A percentile compares a stretch with the other conserved stretches of the same genome.
Conservation (phyloP, 2,113 vertebrate species). For the Rhinolophus ferrumequinum region DNA sequence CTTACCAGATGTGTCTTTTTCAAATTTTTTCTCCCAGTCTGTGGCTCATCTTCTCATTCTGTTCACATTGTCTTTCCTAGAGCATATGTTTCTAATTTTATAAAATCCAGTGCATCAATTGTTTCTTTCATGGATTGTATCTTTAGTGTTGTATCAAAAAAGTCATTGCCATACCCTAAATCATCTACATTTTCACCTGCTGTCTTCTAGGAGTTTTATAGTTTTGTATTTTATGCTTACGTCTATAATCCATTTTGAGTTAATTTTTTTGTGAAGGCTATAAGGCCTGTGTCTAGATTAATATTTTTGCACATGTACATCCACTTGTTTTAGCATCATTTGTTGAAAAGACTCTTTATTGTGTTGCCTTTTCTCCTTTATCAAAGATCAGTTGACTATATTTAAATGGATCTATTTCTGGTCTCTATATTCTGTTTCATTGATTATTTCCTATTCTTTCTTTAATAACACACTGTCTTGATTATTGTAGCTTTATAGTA, state of each 20-base stretch:
- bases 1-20: neutral
- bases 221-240: neutral
- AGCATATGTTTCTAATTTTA: neutral
- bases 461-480: neutral
- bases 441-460: neutral
- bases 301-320: neutral
- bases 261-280: neutral
- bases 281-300: neutral
- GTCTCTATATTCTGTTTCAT: neutral
- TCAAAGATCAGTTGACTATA: neutral
- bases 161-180: neutral
- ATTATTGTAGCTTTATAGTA: neutral
- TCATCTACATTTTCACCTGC: neutral
- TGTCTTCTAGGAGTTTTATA: neutral
- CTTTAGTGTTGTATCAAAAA: neutral
- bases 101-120: neutral
- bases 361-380: neutral
- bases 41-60: neutral
- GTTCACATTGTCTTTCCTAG: neutral
- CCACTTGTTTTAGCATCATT: neutral
- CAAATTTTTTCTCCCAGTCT: neutral
- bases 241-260: neutral
- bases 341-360: neutral
- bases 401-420: neutral
- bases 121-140: neutral